Evolutionary conservation across 2,888 invertebrate genomes (phyloP).

Genomic region (Lepidocyrtinus sp.): DNA sequence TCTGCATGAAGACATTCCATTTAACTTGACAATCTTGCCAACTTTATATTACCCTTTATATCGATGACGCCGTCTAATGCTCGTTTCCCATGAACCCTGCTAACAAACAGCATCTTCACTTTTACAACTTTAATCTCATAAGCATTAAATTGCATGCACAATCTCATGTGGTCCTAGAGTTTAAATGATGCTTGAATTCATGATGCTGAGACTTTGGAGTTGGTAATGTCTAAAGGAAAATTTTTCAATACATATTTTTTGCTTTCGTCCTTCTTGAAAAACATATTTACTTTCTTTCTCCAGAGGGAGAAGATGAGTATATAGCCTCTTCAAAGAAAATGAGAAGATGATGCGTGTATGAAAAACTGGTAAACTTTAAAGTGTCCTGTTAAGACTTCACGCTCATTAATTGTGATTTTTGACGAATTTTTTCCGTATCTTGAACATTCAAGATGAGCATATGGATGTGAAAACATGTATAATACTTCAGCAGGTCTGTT

Average conservation of each 20-base stretch:
- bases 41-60: constrained; percentile 22
- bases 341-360: constrained; percentile 11
- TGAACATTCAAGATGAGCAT: constrained; percentile 17
- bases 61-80: neutral
- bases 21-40: constrained; percentile 46
- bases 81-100: constrained; percentile 9
- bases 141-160: constrained; percentile 40
- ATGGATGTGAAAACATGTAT: constrained; percentile 17
- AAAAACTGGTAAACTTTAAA: constrained; percentile 6
- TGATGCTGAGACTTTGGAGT: too few relatives aligned
- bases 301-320: too few relatives aligned
- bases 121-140: constrained; percentile 30
- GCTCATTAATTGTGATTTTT: constrained; percentile 51
- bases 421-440: constrained; percentile 16
- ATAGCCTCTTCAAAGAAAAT: too few relatives aligned
- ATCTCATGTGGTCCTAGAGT: too few relatives aligned
- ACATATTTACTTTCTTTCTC: constrained; percentile 35
- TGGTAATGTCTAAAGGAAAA: constrained; percentile 39
- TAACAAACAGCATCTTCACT: constrained; percentile 39
- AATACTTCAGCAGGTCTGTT: constrained; percentile 26
- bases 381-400: constrained; percentile 34
- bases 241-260: too few relatives aligned
- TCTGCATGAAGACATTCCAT: constrained; percentile 37
- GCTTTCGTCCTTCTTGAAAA: too few relatives aligned
- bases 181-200: too few relatives aligned